These are phyloP conservation scores for Mus minutoides DNA, from an alignment of 2,797 vertebrate species.

Conservation along the genomic window DNA sequence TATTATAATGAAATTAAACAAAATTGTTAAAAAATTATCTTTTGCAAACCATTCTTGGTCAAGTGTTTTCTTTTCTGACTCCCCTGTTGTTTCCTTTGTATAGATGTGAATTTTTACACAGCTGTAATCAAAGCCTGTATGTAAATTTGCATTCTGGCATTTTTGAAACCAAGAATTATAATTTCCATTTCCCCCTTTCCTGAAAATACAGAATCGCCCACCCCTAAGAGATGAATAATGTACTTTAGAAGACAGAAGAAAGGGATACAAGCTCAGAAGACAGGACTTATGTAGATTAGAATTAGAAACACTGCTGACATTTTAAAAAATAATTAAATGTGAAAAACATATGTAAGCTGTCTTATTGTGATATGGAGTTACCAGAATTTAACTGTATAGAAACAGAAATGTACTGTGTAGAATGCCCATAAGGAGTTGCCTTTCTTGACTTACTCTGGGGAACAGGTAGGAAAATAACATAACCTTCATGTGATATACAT, in stretches of 20 bases:
- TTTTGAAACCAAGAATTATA: slow-evolving; percentile 44
- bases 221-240: background rate
- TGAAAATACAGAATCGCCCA: slow-evolving; percentile 10
- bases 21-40: slow-evolving; percentile 20
- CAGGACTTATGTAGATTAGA: background rate
- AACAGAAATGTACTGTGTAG: background rate
- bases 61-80: slow-evolving; percentile 17
- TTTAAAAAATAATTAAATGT: background rate
- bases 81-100: slow-evolving; percentile 35
- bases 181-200: slow-evolving; percentile 36
- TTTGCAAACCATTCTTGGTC: background rate
- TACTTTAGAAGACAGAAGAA: slow-evolving; percentile 32
- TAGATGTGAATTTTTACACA: slow-evolving; percentile 9
- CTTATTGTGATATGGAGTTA: background rate
- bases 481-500: background rate
- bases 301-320: background rate
- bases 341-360: background rate
- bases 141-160: slow-evolving; percentile 48
- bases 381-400: background rate
- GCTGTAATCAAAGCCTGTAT: slow-evolving; percentile 42
- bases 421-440: background rate
- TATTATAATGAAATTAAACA: slow-evolving; percentile 42
- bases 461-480: background rate
- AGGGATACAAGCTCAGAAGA: background rate
- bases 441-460: background rate